A percentile compares a stretch with the other conserved stretches of the same genome.
These are phyloP conservation scores for Cephalopachus bancanus DNA, from an alignment of 2,797 vertebrate genomes.

Conservation along the genomic window DNA sequence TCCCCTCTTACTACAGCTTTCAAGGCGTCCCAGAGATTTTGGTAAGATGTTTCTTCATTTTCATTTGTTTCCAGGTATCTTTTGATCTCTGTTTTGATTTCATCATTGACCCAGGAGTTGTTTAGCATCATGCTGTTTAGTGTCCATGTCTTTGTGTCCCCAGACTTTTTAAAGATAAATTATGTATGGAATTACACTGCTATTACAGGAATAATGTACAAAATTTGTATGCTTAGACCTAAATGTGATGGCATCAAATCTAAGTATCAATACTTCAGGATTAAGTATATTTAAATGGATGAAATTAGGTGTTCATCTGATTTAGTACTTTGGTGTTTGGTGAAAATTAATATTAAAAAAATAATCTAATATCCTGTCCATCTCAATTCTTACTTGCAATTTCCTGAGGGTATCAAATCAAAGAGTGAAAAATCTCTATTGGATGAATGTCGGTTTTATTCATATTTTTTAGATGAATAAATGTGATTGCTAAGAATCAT, in stretches of 20 bases:
- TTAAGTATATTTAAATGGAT: conserved; percentile 49
- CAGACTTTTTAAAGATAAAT: neutral
- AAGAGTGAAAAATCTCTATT: conserved; percentile 50
- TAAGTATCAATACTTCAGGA: conserved; percentile 28
- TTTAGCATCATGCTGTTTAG: too few relatives aligned
- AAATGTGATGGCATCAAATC: neutral
- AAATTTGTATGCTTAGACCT: neutral
- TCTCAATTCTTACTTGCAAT: conserved; percentile 23
- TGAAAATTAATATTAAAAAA: conserved; percentile 61
- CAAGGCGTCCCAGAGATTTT: too few relatives aligned
- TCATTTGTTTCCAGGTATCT: too few relatives aligned
- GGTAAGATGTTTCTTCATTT: too few relatives aligned
- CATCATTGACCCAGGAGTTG: too few relatives aligned
- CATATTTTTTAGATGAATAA: conserved; percentile 52
- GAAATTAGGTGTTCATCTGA: conserved; percentile 20
- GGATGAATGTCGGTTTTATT: conserved; percentile 7
- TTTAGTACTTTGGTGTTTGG: conserved; percentile 11
- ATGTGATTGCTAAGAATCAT: neutral
- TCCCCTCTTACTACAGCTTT: too few relatives aligned
- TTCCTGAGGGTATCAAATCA: conserved; percentile 32
- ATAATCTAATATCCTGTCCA: conserved; percentile 38
- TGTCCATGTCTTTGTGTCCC: too few relatives aligned
- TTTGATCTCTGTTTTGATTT: too few relatives aligned
- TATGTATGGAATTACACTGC: neutral
- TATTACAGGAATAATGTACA: neutral